Evolutionary conservation across 2,113 vertebrate species (phyloP).

Genomic region (Psophia crepitans): DNA sequence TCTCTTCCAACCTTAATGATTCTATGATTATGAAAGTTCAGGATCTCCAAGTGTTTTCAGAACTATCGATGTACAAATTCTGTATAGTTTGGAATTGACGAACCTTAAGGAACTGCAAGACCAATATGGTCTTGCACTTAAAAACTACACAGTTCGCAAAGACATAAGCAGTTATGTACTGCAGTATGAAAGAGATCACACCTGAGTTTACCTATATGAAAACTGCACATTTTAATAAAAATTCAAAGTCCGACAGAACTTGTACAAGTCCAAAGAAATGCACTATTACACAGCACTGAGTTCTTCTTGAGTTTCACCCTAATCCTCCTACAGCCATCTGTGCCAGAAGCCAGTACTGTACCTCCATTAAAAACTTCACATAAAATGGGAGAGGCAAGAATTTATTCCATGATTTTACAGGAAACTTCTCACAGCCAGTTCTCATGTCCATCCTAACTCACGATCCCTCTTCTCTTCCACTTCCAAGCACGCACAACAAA

Average conservation of each 20-base stretch:
- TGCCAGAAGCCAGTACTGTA: neutral
- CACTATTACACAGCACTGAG: neutral
- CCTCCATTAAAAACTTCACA: neutral
- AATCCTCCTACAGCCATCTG: neutral
- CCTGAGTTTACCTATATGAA: neutral
- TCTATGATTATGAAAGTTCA: too few relatives aligned
- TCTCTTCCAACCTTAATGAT: too few relatives aligned
- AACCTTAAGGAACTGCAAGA: neutral
- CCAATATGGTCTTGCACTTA: neutral
- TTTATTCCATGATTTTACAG: neutral
- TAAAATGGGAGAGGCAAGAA: neutral
- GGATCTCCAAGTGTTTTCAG: neutral
- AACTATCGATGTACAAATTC: neutral
- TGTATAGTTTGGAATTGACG: neutral
- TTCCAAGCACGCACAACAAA: neutral
- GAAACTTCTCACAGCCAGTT: neutral
- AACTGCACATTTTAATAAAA: neutral
- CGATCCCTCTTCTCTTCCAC: too few relatives aligned
- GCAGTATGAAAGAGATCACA: neutral
- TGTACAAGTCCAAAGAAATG: neutral
- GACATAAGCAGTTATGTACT: rapidly evolving
- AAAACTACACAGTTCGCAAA: neutral
- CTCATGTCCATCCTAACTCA: neutral
- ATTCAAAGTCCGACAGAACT: neutral
- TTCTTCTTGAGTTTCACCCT: neutral